Evolutionary conservation across 2,888 invertebrate species (phyloP).

Genomic region (Stramonita haemastoma): DNA sequence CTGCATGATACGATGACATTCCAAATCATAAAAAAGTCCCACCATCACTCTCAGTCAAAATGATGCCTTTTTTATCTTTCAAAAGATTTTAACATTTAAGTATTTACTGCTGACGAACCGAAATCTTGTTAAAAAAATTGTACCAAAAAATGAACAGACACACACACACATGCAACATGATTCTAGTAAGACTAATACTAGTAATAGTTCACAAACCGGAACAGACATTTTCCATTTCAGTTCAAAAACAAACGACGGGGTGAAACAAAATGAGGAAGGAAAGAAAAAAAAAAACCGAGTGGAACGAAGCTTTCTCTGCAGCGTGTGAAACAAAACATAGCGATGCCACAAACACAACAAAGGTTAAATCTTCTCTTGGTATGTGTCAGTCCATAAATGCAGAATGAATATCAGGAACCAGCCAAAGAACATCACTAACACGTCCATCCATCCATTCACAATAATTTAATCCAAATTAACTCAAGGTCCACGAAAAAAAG

Average conservation of each 20-base stretch:
- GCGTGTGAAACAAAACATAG: background rate
- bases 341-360: background rate
- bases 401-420: background rate
- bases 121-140: too few species aligned
- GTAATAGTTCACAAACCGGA: background rate
- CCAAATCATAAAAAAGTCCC: too few species aligned
- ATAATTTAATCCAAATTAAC: background rate
- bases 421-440: background rate
- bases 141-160: too few species aligned
- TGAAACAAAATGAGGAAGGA: background rate
- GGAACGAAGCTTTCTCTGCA: constrained; percentile 7
- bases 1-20: too few species aligned
- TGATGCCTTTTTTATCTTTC: too few species aligned
- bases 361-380: background rate
- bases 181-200: background rate
- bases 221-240: background rate
- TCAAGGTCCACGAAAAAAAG: background rate
- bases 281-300: background rate
- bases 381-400: background rate
- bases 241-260: too few species aligned
- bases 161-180: too few species aligned
- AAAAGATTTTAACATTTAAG: too few species aligned
- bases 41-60: too few species aligned
- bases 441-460: background rate
- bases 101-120: too few species aligned